Base-by-base conservation (phyloP, 2,888 invertebrate species). In the Luperina testacea region DNA sequence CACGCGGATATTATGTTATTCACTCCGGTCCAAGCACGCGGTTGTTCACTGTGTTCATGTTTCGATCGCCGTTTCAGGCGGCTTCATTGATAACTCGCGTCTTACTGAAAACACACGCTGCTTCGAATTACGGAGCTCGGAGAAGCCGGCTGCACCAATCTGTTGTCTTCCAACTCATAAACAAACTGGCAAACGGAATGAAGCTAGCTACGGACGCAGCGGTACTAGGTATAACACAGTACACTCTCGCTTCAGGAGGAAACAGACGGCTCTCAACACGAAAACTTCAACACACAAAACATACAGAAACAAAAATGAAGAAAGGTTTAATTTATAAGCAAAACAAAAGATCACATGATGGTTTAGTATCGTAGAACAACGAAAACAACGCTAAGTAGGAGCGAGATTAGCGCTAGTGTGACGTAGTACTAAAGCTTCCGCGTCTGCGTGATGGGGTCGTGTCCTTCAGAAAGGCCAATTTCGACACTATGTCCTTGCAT, bases 111-210 rank as follows among this genome's bases (percentile, higher is more conserved):
- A 93, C 93, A 92, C 92, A 90, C 93, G 91, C 82, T 92, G 92
- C 91, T 88, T 90, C 89, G 90, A 86, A 91, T 90, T 91, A 92
- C 92, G 92, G 92, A 92, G 92, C 94, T 91, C 93, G 89, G 92
- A 91, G 92, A 92, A 92, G 94, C 96, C 96, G 95, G 95, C 94
- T 94, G 93, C 94, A 95, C 94, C 93, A 94, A 95, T 95, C 95
- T 96, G 96, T 96, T 96, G 96, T 96, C 96, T 96, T 95, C 91
- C 95, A 94, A 96, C 95, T 96, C 94, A 96, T 97, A 97, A 97
- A 97, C 96, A 97, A 97, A 96, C 96, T 92, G 92, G 83, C 90
- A 90, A 94, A 89, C 92, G 94, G 88, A 89, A 93, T 95, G 96
- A 97, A 96, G 94, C 93, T 96, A 96, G 96, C 94, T 89, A 84